Evolutionary conservation across 2,888 invertebrate genomes (phyloP), one percentile per base, ranked within the genome.

Genomic region (Zygaena filipendulae): DNA sequence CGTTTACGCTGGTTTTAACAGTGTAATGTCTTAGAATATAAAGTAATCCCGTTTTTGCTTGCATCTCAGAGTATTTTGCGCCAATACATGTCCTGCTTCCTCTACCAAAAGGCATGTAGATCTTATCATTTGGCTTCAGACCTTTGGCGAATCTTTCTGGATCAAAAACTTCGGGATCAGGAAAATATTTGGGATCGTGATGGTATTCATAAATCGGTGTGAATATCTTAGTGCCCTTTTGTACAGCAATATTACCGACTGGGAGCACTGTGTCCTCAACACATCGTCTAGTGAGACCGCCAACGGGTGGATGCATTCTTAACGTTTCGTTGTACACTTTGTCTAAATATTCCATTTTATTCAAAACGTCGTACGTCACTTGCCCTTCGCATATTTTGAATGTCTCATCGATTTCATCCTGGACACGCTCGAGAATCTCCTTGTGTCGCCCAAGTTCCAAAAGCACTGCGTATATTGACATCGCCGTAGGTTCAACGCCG

Each of bases 61-160:
- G 68, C 4, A 64, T 30, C 6, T 42, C 43, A 1, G 63, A 62
- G 29, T 54, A 62, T 32, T 61, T 52, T 34, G 49, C 43, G 34
- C 80, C 81, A 2, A 81, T 62, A 35, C 81, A 81, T 10, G 57
- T 47, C 19, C 81, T 50, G 3, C 62, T 60, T 1, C 80, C 80
- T 42, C 52, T 67, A 1, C 81, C 80, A 38, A 80, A 81, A 1
- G 80, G 74, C 43, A 71, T 42, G 30, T 62, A 80, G 0, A 52
- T 49, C 2, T 36, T 31, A 18, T 59, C 56, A 21, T 37, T 34
- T 4, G 11, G 20, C 7, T 16, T 16, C 16, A 7, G 7, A 6
- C 7, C 16, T 1, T 49, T 42, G 4, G 45, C 34, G 40, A 68
- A 69, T 26, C 75, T 52, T 2, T 75, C 68, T 2, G 79, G 77